Conservation (phyloP, 1,140 invertebrate genomes). For the Liolophura sinensis region DNA sequence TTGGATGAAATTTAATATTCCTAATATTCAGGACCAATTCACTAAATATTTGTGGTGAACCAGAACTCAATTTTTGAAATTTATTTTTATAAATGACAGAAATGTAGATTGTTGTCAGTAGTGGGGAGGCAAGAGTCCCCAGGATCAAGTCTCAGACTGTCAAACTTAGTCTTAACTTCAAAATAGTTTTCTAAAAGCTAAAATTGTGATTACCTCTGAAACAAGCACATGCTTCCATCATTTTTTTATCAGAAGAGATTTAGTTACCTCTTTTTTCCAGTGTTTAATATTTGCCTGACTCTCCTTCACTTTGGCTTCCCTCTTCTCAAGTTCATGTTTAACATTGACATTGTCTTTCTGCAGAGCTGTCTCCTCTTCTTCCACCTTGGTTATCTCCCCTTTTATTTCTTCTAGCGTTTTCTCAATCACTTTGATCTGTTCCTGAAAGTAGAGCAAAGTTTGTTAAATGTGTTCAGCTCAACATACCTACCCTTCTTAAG, state of each 20-base stretch:
- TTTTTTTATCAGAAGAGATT: not conserved
- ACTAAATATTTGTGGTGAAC: too few species aligned
- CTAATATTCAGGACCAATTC: too few species aligned
- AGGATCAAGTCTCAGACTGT: too few species aligned
- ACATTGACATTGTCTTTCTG: slow-evolving; percentile 50
- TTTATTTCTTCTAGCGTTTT: slow-evolving; percentile 66
- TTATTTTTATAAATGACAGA: too few species aligned
- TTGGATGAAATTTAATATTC: too few species aligned
- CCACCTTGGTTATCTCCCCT: slow-evolving; percentile 71
- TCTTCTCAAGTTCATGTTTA: slow-evolving; percentile 66
- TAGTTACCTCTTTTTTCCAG: slow-evolving; percentile 56
- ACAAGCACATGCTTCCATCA: not conserved
- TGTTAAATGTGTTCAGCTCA: not conserved
- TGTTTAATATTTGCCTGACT: slow-evolving; percentile 62
- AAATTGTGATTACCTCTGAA: too few species aligned
- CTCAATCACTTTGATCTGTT: slow-evolving; percentile 62
- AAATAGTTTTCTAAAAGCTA: too few species aligned
- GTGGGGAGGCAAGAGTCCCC: too few species aligned
- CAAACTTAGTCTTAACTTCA: too few species aligned
- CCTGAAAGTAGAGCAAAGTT: slow-evolving; percentile 34
- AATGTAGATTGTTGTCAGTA: too few species aligned
- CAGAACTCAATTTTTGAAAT: too few species aligned
- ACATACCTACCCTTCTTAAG: too few species aligned
- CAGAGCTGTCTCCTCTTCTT: slow-evolving; percentile 62
- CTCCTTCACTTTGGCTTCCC: slow-evolving; percentile 69